These are phyloP conservation scores for Drosophila ezoana DNA, from an alignment of 2,888 invertebrate genomes.

Conservation along the genomic window DNA sequence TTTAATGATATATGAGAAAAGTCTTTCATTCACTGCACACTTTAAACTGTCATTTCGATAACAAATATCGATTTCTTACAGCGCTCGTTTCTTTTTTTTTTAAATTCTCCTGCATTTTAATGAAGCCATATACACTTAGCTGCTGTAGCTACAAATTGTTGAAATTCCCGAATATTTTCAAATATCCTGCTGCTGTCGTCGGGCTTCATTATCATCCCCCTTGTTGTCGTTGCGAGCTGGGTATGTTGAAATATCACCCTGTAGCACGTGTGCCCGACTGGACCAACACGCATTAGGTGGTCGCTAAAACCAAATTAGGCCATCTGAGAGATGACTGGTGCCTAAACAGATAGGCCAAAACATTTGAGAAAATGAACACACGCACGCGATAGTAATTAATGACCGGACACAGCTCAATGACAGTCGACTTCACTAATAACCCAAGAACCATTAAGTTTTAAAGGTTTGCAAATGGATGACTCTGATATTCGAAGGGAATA, in stretches of 20 bases:
- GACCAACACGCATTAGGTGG: constrained; percentile 38
- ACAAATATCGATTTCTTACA: constrained; percentile 3
- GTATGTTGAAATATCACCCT: constrained; percentile 36
- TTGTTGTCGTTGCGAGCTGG: background rate
- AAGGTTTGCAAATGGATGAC: background rate
- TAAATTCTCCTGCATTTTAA: background rate
- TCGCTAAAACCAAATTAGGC: constrained; percentile 43
- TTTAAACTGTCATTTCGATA: constrained; percentile 1
- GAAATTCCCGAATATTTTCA: constrained; percentile 9
- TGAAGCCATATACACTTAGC: constrained; percentile 12
- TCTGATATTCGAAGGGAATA: background rate
- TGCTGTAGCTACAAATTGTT: background rate
- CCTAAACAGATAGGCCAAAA: constrained; percentile 16
- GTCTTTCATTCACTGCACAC: background rate
- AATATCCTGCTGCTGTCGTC: constrained; percentile 4
- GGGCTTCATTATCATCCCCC: constrained; percentile 32
- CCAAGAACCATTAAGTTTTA: constrained; percentile 14
- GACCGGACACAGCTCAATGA: constrained; percentile 41
- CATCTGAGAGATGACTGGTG: constrained; percentile 38
- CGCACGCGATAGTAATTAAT: constrained; percentile 55
- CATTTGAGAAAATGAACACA: constrained; percentile 46
- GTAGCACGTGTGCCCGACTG: constrained; percentile 51
- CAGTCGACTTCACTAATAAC: constrained; percentile 51
- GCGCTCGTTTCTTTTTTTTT: background rate
- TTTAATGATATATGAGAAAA: too few species aligned